Evolutionary conservation across 2,113 vertebrate genomes (phyloP), one percentile per base, ranked within the genome.

Genomic region (Oplegnathus fasciatus): DNA sequence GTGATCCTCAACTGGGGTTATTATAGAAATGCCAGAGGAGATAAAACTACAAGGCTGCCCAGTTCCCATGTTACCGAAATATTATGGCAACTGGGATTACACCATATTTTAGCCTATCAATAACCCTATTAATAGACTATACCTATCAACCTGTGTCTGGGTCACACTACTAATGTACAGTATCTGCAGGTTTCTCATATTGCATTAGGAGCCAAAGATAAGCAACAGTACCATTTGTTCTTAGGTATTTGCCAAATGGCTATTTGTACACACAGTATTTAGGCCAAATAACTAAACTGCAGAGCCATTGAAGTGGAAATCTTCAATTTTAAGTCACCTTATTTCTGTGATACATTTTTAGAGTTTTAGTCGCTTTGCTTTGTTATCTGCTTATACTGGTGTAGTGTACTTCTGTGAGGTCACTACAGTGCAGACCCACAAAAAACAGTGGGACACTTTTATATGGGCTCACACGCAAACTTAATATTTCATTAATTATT

Each of bases 1-100:
- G 10, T 55, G 26, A 74, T n/a, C 64, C 55, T 46, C 24, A 61
- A 14, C 6, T 32, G 30, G 18, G 64, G 30, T 75, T 75, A 58
- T 61, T 40, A 24, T 17, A 40, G 60, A 46, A 34, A 46, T 66
- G 5, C 9, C 50, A 46, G 20, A 66, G 6, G 34, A 32, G 32
- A 48, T 57, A 6, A 37, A 40, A 62, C 28, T 18, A 24, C 26
- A 78, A 40, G 30, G 32, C 22, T 0, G 0, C 30, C 9, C 13
- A 40, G 28, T 37, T 55, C 62, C 5, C 18, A 42, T 65, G 10
- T 13, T 79, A 42, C 22, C 50, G 61, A 61, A 62, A 32, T 15
- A 20, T 52, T 34, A 74, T 34, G 22, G 3, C 50, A 79, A 68
- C 55, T 60, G 70, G 28, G 57, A 67, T 40, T 46, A 32, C 58